These are phyloP conservation scores for Platygyra sinensis DNA, from an alignment of 64 coral and sea anemone species.

Conservation along the genomic window DNA sequence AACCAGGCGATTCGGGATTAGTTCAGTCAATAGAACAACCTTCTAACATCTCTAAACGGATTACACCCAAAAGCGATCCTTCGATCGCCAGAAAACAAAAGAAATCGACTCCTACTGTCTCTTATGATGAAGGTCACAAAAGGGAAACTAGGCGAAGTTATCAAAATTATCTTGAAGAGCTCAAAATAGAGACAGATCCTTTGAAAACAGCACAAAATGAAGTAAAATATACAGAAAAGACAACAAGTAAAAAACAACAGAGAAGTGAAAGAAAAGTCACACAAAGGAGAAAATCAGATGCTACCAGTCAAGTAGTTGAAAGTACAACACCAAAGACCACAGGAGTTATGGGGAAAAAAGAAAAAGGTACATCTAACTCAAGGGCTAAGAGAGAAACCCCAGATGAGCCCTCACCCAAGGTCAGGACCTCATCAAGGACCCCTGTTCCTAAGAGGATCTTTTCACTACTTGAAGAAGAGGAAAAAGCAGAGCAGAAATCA, in stretches of 20 bases:
- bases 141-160: conserved; percentile 45
- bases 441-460: conserved; percentile 61
- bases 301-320: background rate
- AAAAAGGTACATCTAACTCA: background rate
- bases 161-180: background rate
- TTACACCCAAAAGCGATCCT: background rate
- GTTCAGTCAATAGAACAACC: background rate
- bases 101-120: background rate
- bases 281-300: conserved; percentile 4
- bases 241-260: background rate
- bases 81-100: conserved; percentile 2
- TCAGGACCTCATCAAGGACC: conserved; percentile 54
- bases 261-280: background rate
- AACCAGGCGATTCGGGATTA: background rate
- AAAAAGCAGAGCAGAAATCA: background rate
- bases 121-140: conserved; percentile 37
- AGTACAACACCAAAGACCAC: background rate
- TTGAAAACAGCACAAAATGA: background rate
- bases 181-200: background rate
- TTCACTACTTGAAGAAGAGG: conserved; percentile 46
- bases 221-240: background rate
- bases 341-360: background rate
- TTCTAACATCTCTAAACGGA: background rate
- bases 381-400: conserved; percentile 3
- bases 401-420: conserved; percentile 29